Percentiles rank a stretch among this genome's conserved stretches.
These are phyloP conservation scores for Harpagoxenus sublaevis DNA, from an alignment of 2,888 invertebrate species.

Conservation along the genomic window DNA sequence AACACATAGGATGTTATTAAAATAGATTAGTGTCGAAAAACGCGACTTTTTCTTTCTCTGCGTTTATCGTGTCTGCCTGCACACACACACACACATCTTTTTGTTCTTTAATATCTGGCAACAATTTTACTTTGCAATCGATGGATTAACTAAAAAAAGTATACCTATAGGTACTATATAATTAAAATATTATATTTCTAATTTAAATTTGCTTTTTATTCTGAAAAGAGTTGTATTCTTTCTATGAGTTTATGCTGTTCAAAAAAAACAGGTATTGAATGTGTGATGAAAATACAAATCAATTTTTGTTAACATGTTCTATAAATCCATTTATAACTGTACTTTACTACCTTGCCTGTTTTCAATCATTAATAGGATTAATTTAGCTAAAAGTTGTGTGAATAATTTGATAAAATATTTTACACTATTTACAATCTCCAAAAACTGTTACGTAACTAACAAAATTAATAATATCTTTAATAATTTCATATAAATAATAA, in stretches of 20 bases:
- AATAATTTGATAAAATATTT: conserved; percentile 21
- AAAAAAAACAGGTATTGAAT: not conserved
- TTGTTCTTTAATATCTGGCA: not conserved
- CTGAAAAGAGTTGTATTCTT: not conserved
- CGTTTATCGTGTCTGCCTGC: not conserved
- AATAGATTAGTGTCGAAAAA: conserved; percentile 45
- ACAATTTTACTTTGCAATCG: not conserved
- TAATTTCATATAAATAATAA: not conserved
- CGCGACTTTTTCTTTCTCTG: not conserved
- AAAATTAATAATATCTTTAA: not conserved
- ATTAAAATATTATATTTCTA: not conserved
- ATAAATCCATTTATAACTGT: not conserved
- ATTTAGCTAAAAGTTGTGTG: not conserved
- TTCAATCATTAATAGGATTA: not conserved
- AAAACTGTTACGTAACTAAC: conserved; percentile 6
- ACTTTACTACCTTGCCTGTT: not conserved
- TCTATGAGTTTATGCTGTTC: not conserved
- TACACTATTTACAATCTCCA: not conserved
- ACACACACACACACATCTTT: not conserved
- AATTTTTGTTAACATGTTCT: not conserved
- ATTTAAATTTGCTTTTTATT: conserved; percentile 2
- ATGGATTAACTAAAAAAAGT: conserved; percentile 1
- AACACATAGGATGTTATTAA: conserved; percentile 39
- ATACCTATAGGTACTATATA: not conserved
- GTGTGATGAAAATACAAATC: conserved; percentile 4